A percentile compares a stretch with the other conserved stretches of the same genome.
phyloP scores from a whole-genome alignment of 2,797 vertebrate species.

The Falco rusticolus region DNA sequence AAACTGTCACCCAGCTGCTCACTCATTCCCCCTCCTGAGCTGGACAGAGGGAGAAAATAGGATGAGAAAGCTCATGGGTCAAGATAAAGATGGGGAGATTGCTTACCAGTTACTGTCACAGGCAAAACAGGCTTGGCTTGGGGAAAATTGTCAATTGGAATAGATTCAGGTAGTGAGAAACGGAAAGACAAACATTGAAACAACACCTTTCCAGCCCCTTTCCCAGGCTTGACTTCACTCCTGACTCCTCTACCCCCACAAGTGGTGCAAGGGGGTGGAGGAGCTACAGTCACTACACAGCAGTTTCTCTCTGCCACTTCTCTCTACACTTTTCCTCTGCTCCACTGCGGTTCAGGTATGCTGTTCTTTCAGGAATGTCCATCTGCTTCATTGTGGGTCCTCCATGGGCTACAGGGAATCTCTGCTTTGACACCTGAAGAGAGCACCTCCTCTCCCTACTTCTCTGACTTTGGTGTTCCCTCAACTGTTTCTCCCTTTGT shows the following conservation, averaged over 20 bases:
- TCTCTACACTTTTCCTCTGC: neutral
- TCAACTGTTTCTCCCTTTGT: neutral
- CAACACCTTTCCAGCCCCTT: neutral
- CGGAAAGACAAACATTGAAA: neutral
- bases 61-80: neutral
- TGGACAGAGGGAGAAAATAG: neutral
- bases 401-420: neutral
- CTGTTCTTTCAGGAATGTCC: neutral
- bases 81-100: neutral
- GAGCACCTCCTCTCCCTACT: neutral
- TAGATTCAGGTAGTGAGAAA: neutral
- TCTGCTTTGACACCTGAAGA: neutral
- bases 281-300: neutral
- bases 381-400: neutral
- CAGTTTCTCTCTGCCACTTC: neutral
- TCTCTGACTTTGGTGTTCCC: neutral
- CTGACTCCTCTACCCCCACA: neutral
- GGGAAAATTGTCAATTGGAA: neutral
- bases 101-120: neutral
- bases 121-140: neutral
- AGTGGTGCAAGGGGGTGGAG: accelerated
- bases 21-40: neutral
- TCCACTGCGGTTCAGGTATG: neutral
- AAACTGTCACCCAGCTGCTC: neutral
- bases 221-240: neutral